Percentiles rank a stretch among this genome's conserved stretches.
Conservation (phyloP, 1,140 invertebrate genomes). For the Eupristina koningsbergeri region DNA sequence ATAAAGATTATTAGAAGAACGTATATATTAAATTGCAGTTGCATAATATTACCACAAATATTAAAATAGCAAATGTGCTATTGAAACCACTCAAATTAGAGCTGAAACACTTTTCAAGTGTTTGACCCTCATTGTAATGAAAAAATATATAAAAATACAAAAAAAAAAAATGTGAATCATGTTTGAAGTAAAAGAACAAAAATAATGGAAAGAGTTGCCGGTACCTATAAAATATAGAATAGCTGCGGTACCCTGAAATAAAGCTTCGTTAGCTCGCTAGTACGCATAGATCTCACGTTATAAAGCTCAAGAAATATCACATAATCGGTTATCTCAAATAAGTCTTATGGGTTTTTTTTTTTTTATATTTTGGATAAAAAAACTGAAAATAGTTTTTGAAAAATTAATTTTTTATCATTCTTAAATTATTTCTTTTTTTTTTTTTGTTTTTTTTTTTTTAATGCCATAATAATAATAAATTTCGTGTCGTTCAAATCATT, state of each 20-base stretch:
- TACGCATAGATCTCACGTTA: slow-evolving; percentile 68
- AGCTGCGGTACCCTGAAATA: slow-evolving; percentile 42
- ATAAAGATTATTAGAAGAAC: slow-evolving; percentile 34
- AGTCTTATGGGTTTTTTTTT: slow-evolving; percentile 9
- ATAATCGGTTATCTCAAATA: slow-evolving; percentile 52
- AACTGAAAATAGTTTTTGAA: slow-evolving; percentile 47
- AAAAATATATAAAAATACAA: slow-evolving; percentile 37
- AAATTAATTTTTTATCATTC: slow-evolving; percentile 6
- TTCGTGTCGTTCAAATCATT: slow-evolving; percentile 59
- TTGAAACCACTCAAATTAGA: slow-evolving; percentile 49
- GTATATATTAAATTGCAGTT: slow-evolving; percentile 48
- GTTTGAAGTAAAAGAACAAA: slow-evolving; percentile 35
- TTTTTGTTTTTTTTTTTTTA: no score
- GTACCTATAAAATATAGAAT: slow-evolving; percentile 50
- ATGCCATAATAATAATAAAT: no score
- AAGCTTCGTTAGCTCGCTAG: slow-evolving; percentile 55
- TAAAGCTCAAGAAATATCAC: slow-evolving; percentile 61
- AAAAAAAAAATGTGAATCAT: slow-evolving; percentile 40
- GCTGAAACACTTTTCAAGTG: slow-evolving; percentile 54
- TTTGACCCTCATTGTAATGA: slow-evolving; percentile 51
- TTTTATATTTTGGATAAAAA: slow-evolving; percentile 52
- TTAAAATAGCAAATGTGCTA: slow-evolving; percentile 39
- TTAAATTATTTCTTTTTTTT: not conserved
- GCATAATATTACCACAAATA: slow-evolving; percentile 40
- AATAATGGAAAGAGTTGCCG: slow-evolving; percentile 34